A percentile compares a stretch with the other conserved stretches of the same genome.
Evolutionary conservation across 2,113 vertebrate genomes (phyloP).

Genomic region (Semnornis frantzii): DNA sequence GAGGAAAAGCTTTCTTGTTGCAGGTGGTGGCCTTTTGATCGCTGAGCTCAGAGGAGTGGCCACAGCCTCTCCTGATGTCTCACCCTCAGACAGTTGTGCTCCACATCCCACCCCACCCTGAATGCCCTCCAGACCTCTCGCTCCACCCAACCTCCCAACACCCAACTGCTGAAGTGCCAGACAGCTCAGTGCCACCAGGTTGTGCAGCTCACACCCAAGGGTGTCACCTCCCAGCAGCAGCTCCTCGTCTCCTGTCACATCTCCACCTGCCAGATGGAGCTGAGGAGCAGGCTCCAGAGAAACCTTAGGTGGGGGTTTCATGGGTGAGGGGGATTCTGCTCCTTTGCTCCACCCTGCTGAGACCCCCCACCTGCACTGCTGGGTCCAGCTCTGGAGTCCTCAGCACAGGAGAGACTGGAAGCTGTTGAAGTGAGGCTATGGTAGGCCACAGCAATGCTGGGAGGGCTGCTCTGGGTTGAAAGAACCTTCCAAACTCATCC

Average conservation of each 20-base stretch:
- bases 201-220: neutral
- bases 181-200: neutral
- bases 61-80: fast-evolving
- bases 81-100: neutral
- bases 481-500: too few species aligned
- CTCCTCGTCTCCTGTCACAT: neutral
- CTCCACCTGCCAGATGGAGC: neutral
- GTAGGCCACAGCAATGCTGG: too few species aligned
- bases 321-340: neutral
- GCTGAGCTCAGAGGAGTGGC: neutral
- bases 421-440: too few species aligned
- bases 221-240: neutral
- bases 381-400: too few species aligned
- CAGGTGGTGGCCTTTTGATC: neutral
- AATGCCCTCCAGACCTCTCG: neutral
- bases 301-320: neutral
- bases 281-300: neutral
- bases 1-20: neutral
- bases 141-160: neutral
- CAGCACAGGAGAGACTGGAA: too few species aligned
- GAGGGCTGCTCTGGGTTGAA: too few species aligned
- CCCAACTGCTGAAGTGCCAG: neutral
- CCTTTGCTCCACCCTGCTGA: neutral
- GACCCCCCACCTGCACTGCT: neutral
- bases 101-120: neutral